Conservation (phyloP, 1,140 invertebrate species). For the Scaptomyza hsui region DNA sequence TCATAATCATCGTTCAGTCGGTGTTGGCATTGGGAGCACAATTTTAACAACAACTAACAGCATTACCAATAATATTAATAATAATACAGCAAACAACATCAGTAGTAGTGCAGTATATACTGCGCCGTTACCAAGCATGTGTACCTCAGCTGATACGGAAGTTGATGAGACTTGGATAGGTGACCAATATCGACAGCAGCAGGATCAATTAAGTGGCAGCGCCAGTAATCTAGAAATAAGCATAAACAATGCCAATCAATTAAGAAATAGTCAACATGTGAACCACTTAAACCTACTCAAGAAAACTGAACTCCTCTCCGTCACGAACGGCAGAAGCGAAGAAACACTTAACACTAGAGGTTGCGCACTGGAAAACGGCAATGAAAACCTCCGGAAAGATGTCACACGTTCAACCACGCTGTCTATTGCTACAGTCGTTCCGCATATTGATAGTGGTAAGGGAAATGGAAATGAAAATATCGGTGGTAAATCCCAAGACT, state of each 20-base stretch:
- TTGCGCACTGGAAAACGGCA: conserved; percentile 47
- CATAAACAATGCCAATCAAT: conserved; percentile 46
- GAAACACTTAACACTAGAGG: conserved; percentile 17
- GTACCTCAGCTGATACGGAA: conserved; percentile 44
- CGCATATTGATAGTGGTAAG: conserved; percentile 27
- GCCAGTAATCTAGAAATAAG: conserved; percentile 35
- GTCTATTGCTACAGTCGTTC: conserved; percentile 13
- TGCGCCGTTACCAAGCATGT: conserved; percentile 42
- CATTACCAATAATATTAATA: conserved; percentile 32
- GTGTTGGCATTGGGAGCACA: conserved; percentile 4
- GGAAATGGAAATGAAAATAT: conserved; percentile 10
- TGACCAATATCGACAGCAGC: conserved; percentile 56
- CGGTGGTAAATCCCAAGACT: conserved; percentile 36
- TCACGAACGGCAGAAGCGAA: conserved; percentile 20
- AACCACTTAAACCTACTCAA: conserved; percentile 48
- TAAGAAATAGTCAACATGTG: conserved; percentile 50
- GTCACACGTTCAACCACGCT: conserved; percentile 24
- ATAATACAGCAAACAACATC: conserved; percentile 38
- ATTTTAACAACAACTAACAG: conserved; percentile 36
- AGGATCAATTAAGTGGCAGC: conserved; percentile 37
- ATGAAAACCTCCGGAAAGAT: conserved; percentile 40
- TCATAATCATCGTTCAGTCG: conserved; percentile 41
- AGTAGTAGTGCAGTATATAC: conserved; percentile 43
- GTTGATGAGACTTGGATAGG: conserved; percentile 48
- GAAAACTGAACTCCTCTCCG: conserved; percentile 20